Conservation (phyloP, 2,797 vertebrate genomes). For the Gadopsis bispinosus region DNA sequence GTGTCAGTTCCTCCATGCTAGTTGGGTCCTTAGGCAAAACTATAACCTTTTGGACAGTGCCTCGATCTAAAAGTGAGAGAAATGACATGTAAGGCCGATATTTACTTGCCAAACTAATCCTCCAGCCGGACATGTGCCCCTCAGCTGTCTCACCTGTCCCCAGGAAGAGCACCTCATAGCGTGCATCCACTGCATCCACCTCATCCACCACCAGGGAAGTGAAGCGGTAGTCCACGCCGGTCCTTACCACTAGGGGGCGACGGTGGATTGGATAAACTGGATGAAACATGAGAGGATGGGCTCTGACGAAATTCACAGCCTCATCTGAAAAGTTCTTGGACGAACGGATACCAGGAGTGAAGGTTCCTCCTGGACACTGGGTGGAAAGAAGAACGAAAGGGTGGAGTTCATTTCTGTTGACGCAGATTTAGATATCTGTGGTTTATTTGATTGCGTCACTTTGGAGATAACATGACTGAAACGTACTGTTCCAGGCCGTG, state of each 20-base stretch:
- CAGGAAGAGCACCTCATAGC: conserved; percentile 90
- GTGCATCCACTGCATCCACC: conserved; percentile 89
- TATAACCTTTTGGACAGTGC: conserved; percentile 90
- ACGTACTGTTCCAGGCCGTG: conserved; percentile 89
- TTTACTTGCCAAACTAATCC: neutral
- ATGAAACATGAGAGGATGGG: conserved; percentile 90
- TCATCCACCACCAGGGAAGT: conserved; percentile 89
- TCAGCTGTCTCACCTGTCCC: conserved; percentile 84
- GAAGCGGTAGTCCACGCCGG: conserved; percentile 88
- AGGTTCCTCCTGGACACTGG: conserved; percentile 90
- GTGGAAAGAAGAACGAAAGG: neutral
- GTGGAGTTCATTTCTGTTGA: neutral
- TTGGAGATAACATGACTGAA: neutral
- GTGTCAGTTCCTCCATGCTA: conserved; percentile 87
- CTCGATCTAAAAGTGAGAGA: conserved; percentile 80
- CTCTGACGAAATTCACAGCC: conserved; percentile 88
- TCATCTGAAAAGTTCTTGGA: conserved; percentile 90
- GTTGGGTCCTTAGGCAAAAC: conserved; percentile 87
- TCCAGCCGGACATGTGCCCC: rapidly evolving
- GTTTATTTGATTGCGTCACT: neutral
- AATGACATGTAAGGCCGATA: neutral
- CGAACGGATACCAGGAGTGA: conserved; percentile 87
- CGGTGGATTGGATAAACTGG: conserved; percentile 88
- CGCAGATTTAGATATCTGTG: neutral
- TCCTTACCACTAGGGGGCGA: conserved; percentile 89